Conservation (phyloP, 2,113 vertebrate species). For the Pedetes capensis region DNA sequence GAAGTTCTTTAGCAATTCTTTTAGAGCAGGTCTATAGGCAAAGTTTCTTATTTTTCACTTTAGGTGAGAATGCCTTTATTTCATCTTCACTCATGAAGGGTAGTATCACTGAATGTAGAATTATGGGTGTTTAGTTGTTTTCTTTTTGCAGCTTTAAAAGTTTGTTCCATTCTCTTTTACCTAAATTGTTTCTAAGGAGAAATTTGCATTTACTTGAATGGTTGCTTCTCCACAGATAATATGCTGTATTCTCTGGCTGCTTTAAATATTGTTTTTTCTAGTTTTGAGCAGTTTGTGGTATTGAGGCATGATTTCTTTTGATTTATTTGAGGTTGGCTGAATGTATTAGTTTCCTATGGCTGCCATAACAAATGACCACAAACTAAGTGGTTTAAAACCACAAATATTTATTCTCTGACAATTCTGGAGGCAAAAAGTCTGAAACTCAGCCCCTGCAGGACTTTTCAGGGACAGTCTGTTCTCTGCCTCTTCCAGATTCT, state of each 20-base stretch:
- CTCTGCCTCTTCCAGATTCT: not conserved
- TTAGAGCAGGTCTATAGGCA: not conserved
- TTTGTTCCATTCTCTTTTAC: not conserved
- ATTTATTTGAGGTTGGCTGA: not conserved
- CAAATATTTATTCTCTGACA: not conserved
- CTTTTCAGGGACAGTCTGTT: not conserved
- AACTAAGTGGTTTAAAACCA: slow-evolving; percentile 26
- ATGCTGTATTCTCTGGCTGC: not conserved
- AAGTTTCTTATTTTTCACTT: not conserved
- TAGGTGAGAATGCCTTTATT: not conserved
- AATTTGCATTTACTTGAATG: not conserved
- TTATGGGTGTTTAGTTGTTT: not conserved
- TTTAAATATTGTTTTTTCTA: not conserved
- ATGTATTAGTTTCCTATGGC: not conserved
- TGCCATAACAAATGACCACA: not conserved
- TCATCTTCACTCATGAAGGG: not conserved
- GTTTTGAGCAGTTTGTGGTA: not conserved
- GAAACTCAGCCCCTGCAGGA: not conserved
- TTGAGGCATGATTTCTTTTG: not conserved
- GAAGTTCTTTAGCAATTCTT: not conserved
- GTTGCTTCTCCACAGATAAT: not conserved
- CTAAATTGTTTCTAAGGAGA: not conserved
- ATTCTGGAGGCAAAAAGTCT: not conserved
- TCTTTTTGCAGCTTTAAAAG: not conserved
- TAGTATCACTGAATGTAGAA: not conserved